These are phyloP conservation scores for Nanorana parkeri DNA, from an alignment of 2,113 vertebrate genomes.

Conservation along the genomic window DNA sequence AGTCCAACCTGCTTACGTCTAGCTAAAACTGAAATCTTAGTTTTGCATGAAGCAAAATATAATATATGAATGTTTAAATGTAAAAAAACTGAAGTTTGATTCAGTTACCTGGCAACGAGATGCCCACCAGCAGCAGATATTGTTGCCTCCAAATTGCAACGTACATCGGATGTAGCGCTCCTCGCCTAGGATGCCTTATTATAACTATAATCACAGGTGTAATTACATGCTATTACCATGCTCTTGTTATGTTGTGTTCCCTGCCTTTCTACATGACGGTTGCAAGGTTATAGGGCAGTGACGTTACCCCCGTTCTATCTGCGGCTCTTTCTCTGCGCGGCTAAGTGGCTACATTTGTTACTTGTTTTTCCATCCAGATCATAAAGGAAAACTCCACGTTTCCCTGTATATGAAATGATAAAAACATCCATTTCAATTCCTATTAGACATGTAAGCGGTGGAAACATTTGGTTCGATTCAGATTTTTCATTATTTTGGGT, in stretches of 20 bases:
- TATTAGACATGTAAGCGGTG: too few relatives aligned
- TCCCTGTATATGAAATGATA: too few relatives aligned
- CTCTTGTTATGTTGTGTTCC: not conserved
- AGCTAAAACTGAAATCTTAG: too few relatives aligned
- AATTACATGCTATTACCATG: slow-evolving; percentile 45
- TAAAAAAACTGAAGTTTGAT: not conserved
- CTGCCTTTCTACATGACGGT: slow-evolving; percentile 20
- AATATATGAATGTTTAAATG: too few relatives aligned
- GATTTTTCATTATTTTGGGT: too few relatives aligned
- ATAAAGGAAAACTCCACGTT: too few relatives aligned
- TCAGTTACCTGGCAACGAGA: slow-evolving; percentile 33
- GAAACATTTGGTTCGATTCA: too few relatives aligned
- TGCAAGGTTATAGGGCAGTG: slow-evolving; percentile 3
- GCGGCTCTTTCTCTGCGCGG: too few relatives aligned
- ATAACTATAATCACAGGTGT: slow-evolving; percentile 36
- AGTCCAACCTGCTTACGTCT: too few relatives aligned
- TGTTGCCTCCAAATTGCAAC: not conserved
- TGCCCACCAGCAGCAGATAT: not conserved
- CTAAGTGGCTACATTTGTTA: not conserved
- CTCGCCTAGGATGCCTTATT: not conserved
- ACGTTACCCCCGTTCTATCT: not conserved
- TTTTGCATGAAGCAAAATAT: too few relatives aligned
- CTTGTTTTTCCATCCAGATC: not conserved
- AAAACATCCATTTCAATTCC: too few relatives aligned
- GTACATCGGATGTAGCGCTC: not conserved